These are phyloP conservation scores for Phalacrocorax aristotelis DNA, from an alignment of 2,113 vertebrate genomes.

Conservation along the genomic window DNA sequence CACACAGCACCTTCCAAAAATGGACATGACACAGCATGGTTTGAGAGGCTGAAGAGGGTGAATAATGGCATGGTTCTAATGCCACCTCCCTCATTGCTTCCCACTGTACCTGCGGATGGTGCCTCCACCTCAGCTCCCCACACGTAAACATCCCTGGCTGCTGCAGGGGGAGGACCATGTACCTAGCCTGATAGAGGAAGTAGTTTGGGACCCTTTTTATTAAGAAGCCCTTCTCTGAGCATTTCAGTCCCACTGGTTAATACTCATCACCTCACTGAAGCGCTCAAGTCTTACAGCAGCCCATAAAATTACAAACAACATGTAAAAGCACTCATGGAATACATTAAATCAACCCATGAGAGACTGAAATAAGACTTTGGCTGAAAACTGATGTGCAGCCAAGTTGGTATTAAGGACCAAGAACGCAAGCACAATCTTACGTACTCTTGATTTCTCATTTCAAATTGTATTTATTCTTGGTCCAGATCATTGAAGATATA, in stretches of 20 bases:
- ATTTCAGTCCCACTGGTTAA: background rate
- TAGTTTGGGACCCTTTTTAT: background rate
- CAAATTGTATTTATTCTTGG: background rate
- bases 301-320: background rate
- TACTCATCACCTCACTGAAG: background rate
- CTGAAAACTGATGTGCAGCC: background rate
- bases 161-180: background rate
- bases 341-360: background rate
- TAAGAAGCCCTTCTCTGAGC: background rate
- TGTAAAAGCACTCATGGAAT: background rate
- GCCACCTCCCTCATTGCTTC: background rate
- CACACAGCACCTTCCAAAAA: background rate
- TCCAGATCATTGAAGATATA: background rate
- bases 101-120: fast-evolving
- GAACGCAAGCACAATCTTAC: background rate
- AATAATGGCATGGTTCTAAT: background rate
- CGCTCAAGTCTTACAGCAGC: background rate
- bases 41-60: background rate
- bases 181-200: fast-evolving
- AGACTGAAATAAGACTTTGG: background rate
- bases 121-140: background rate
- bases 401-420: background rate
- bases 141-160: background rate
- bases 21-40: fast-evolving
- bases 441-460: background rate